A percentile compares a stretch with the other conserved stretches of the same genome.
Conservation (phyloP, 2,797 vertebrate genomes). For the Crax fasciolata region DNA sequence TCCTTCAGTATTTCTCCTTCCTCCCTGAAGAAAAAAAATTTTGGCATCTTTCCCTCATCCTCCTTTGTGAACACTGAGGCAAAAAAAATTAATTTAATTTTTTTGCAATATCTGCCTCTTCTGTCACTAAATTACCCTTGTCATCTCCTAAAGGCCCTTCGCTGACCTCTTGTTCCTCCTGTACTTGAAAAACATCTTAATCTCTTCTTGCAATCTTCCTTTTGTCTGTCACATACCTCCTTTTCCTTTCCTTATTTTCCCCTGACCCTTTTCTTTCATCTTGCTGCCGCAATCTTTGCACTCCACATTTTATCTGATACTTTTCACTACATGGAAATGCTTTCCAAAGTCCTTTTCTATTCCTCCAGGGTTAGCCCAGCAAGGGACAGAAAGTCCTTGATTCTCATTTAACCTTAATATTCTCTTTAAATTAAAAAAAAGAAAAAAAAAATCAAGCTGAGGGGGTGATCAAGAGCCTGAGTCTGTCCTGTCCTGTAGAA, state of each 20-base stretch:
- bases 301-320: constrained; percentile 40
- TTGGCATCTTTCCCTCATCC: constrained; percentile 56
- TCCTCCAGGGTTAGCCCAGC: not conserved
- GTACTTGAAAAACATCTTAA: constrained; percentile 73
- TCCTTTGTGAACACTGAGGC: constrained; percentile 50
- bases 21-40: constrained; percentile 23
- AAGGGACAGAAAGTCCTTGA: constrained; percentile 16
- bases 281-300: constrained; percentile 56
- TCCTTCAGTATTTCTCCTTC: constrained; percentile 57
- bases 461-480: not conserved
- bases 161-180: constrained; percentile 72
- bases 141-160: constrained; percentile 65
- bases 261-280: constrained; percentile 55
- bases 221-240: constrained; percentile 54
- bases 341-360: constrained; percentile 19
- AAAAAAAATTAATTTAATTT: constrained; percentile 62
- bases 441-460: not conserved
- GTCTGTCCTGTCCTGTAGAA: not conserved
- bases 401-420: constrained; percentile 1
- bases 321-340: constrained; percentile 23
- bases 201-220: constrained; percentile 72
- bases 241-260: constrained; percentile 50
- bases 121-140: constrained; percentile 70
- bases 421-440: not conserved
- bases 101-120: constrained; percentile 64